phyloP scores from a whole-genome alignment of 2,113 vertebrate genomes.

The Malurus alboscapulatus region DNA sequence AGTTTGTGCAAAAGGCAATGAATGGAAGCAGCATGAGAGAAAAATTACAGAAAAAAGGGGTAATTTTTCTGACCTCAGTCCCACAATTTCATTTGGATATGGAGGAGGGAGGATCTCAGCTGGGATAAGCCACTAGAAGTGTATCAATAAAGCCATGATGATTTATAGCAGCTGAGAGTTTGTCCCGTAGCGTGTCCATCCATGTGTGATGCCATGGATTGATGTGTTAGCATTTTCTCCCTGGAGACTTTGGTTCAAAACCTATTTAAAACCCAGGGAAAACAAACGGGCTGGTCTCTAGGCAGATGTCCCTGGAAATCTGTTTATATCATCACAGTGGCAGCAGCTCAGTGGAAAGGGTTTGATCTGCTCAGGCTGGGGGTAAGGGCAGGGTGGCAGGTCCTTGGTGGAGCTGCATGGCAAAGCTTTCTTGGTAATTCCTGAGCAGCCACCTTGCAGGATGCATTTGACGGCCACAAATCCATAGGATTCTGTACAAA shows the following conservation, averaged over 20 bases:
- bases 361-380: background rate
- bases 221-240: constrained; percentile 26
- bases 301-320: constrained; percentile 39
- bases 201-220: background rate
- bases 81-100: background rate
- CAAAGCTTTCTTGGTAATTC: background rate
- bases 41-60: background rate
- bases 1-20: background rate
- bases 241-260: constrained; percentile 38
- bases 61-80: background rate
- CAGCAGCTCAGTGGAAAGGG: background rate
- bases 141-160: constrained; percentile 8
- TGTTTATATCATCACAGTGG: background rate
- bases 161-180: constrained; percentile 46
- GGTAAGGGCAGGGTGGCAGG: background rate
- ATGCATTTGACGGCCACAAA: background rate
- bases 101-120: constrained; percentile 26
- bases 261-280: constrained; percentile 43
- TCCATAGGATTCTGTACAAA: background rate
- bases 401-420: fast-evolving
- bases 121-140: background rate
- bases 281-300: constrained; percentile 31
- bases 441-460: background rate
- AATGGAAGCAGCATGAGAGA: background rate
- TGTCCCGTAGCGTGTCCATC: background rate